phyloP scores from a whole-genome alignment of 2,888 invertebrate genomes.

The Tetragonisca angustula region DNA sequence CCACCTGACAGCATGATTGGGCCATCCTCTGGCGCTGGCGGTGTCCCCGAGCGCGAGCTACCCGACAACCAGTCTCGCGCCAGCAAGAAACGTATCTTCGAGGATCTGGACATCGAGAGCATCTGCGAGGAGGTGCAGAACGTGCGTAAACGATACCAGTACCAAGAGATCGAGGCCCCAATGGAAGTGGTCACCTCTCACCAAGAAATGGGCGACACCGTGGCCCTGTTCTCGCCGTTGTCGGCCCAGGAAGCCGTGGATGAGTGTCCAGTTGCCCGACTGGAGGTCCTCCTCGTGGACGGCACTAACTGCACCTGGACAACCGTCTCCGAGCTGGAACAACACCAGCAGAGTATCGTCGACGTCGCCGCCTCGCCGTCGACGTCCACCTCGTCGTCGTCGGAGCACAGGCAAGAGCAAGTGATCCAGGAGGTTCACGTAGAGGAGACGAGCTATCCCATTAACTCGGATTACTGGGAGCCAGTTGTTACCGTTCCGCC shows the following conservation, averaged over 20 bases:
- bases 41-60: slow-evolving; percentile 68
- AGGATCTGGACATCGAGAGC: slow-evolving; percentile 80
- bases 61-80: slow-evolving; percentile 67
- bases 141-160: slow-evolving; percentile 57
- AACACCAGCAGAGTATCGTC: slow-evolving; percentile 53
- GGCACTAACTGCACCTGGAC: slow-evolving; percentile 73
- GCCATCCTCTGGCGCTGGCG: slow-evolving; percentile 77
- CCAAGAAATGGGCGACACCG: slow-evolving; percentile 52
- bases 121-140: slow-evolving; percentile 80
- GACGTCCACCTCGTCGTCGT: slow-evolving; percentile 51
- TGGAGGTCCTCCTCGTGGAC: slow-evolving; percentile 82
- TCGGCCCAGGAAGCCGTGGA: slow-evolving; percentile 65
- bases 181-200: slow-evolving; percentile 66
- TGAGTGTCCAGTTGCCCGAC: slow-evolving; percentile 75
- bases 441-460: slow-evolving; percentile 51
- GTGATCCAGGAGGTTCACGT: slow-evolving; percentile 46
- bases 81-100: slow-evolving; percentile 78
- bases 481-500: slow-evolving; percentile 27
- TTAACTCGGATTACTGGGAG: slow-evolving; percentile 55
- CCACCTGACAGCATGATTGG: slow-evolving; percentile 78
- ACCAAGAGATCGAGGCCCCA: slow-evolving; percentile 55
- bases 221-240: slow-evolving; percentile 62
- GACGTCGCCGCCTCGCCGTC: slow-evolving; percentile 39
- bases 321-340: slow-evolving; percentile 61
- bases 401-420: slow-evolving; percentile 31